These are phyloP conservation scores for Ptilorrhoa leucosticta DNA, from an alignment of 2,113 vertebrate genomes.

Conservation along the genomic window DNA sequence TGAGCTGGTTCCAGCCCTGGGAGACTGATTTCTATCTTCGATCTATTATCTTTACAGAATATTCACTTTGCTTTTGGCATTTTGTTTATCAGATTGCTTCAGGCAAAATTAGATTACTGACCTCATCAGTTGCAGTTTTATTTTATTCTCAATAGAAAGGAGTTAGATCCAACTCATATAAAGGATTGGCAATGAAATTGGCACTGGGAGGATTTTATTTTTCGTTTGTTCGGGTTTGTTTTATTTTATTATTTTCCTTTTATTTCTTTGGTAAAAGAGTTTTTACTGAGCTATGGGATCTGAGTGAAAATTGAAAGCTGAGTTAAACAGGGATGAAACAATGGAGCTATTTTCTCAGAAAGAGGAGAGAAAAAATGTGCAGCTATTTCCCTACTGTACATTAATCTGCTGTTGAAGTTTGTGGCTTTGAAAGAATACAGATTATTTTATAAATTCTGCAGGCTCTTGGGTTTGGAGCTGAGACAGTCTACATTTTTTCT, in stretches of 20 bases:
- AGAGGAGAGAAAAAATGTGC: neutral
- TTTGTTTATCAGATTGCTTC: conserved; percentile 33
- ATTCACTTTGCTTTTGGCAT: conserved; percentile 11
- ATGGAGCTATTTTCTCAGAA: neutral
- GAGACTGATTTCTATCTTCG: neutral
- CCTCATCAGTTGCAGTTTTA: neutral
- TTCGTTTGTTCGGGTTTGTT: neutral
- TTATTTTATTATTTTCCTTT: neutral
- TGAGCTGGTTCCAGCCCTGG: neutral
- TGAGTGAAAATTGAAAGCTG: neutral
- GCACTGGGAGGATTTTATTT: neutral
- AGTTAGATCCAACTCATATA: neutral
- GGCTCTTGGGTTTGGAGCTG: neutral
- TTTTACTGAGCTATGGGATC: neutral
- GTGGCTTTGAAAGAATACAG: neutral
- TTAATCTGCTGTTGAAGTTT: neutral
- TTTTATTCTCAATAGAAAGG: neutral
- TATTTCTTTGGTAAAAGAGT: neutral
- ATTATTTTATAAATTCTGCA: neutral
- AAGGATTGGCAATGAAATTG: neutral
- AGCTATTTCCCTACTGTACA: neutral
- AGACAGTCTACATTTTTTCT: neutral
- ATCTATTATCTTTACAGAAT: neutral
- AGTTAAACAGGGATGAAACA: neutral
- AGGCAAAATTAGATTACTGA: conserved; percentile 34